These are phyloP conservation scores for Agrotis puta DNA, from an alignment of 2,888 invertebrate genomes.

Conservation along the genomic window DNA sequence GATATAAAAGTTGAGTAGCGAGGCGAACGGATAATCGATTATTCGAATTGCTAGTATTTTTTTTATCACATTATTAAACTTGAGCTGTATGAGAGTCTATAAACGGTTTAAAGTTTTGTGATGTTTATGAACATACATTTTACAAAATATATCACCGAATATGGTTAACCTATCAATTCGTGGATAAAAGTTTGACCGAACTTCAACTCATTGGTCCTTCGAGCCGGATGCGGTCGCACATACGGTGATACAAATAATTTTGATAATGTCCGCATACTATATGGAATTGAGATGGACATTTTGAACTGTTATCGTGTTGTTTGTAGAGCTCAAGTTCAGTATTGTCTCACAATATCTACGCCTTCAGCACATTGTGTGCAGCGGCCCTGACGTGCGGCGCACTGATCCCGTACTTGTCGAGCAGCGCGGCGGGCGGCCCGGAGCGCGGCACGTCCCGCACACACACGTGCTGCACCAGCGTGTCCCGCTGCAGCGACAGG, in stretches of 20 bases:
- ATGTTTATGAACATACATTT: background rate
- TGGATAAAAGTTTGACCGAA: background rate
- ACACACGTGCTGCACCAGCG: conserved; percentile 94
- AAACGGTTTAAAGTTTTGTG: conserved; percentile 12
- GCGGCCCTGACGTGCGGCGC: conserved; percentile 95
- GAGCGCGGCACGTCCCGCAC: conserved; percentile 97
- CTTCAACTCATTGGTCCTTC: background rate
- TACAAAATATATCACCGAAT: no score
- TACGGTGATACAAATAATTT: no score
- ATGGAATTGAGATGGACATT: no score
- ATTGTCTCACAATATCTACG: conserved; percentile 43
- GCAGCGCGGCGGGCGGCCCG: conserved; percentile 96
- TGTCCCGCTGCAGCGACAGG: conserved; percentile 93
- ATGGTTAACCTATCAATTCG: background rate
- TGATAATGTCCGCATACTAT: no score
- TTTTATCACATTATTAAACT: conserved; percentile 25
- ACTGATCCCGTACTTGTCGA: conserved; percentile 97
- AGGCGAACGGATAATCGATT: conserved; percentile 31
- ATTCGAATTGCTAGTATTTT: background rate
- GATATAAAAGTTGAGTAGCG: conserved; percentile 10
- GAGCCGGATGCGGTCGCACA: background rate
- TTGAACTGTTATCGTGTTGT: no score
- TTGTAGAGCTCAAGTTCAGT: background rate
- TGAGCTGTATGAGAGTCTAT: background rate
- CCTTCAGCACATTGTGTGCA: conserved; percentile 92